These are phyloP conservation scores for Eupeodes latifasciatus DNA, from an alignment of 2,888 invertebrate species.

Conservation along the genomic window DNA sequence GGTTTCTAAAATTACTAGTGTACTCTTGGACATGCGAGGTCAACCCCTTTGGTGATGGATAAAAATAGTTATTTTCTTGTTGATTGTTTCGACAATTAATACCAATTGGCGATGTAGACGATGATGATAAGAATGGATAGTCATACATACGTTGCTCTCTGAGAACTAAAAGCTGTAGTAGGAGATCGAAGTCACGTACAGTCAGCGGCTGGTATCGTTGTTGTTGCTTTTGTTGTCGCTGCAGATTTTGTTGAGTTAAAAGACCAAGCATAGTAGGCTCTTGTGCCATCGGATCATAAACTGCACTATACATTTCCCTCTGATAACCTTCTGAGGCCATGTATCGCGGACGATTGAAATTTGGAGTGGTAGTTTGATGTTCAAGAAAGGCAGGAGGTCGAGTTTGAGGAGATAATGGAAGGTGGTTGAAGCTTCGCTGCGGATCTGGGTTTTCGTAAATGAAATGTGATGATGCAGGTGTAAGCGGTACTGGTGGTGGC, in stretches of 20 bases:
- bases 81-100: conserved; percentile 36
- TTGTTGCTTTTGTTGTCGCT: conserved; percentile 77
- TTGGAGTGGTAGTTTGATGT: neutral
- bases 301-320: conserved; percentile 81
- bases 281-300: conserved; percentile 70
- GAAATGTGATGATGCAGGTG: conserved; percentile 27
- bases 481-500: neutral
- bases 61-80: conserved; percentile 52
- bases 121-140: conserved; percentile 77
- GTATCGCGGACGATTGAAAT: conserved; percentile 43
- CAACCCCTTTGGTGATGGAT: conserved; percentile 41
- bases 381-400: neutral
- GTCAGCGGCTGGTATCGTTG: conserved; percentile 88
- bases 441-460: conserved; percentile 54
- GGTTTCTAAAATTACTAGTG: conserved; percentile 74
- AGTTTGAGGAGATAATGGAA: neutral
- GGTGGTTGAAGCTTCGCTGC: conserved; percentile 43
- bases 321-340: conserved; percentile 79
- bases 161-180: conserved; percentile 88
- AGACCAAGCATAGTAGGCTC: conserved; percentile 1
- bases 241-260: conserved; percentile 77
- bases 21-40: conserved; percentile 55
- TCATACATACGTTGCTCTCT: conserved; percentile 87
- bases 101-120: conserved; percentile 15
- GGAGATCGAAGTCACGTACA: conserved; percentile 88